phyloP scores from a whole-genome alignment of 2,113 vertebrate genomes.

The Mesitornis unicolor region DNA sequence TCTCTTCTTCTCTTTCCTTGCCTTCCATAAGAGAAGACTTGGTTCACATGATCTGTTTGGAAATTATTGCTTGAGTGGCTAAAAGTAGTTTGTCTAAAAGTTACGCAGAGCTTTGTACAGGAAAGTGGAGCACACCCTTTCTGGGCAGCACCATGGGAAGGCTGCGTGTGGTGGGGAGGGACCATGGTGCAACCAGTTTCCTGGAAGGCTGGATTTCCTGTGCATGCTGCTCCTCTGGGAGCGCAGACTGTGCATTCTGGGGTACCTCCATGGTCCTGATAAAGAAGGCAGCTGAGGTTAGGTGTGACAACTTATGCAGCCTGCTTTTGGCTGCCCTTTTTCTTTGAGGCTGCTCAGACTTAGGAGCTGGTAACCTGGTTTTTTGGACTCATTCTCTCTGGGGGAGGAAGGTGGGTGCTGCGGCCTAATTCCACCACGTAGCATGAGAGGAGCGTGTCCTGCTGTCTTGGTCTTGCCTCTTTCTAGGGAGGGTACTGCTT shows the following conservation, averaged over 20 bases:
- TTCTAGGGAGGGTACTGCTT: not conserved
- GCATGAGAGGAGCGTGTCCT: not conserved
- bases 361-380: not conserved
- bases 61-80: not conserved
- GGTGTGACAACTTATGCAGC: not conserved
- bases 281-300: not conserved
- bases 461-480: not conserved
- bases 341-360: not conserved
- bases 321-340: not conserved
- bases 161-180: not conserved
- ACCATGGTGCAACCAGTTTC: not conserved
- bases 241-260: not conserved
- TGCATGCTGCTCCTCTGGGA: not conserved
- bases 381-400: not conserved
- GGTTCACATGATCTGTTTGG: not conserved
- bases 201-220: slow-evolving; percentile 29
- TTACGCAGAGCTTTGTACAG: not conserved
- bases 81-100: not conserved
- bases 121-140: not conserved
- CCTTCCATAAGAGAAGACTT: not conserved
- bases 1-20: not conserved
- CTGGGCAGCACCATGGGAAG: not conserved
- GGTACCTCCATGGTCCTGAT: not conserved
- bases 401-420: not conserved
- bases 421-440: not conserved